Percentiles rank a stretch among this genome's conserved stretches.
These are phyloP conservation scores for Micromys minutus DNA, from an alignment of 2,113 vertebrate genomes.

Conservation along the genomic window DNA sequence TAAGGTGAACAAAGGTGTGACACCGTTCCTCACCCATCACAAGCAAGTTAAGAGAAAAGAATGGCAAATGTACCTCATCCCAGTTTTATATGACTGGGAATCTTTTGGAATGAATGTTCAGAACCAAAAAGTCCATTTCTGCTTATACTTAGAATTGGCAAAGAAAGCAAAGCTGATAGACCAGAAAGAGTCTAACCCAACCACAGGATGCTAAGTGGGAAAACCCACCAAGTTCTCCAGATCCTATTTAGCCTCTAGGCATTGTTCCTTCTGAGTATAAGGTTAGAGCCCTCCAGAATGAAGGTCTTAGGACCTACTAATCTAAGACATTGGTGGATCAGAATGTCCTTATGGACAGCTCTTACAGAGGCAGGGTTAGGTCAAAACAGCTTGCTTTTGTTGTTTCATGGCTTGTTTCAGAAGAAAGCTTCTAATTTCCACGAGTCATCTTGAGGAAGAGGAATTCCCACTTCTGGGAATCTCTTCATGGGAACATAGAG, in stretches of 20 bases:
- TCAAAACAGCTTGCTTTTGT: background rate
- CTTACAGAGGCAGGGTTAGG: background rate
- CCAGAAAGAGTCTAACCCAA: background rate
- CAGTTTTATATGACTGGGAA: background rate
- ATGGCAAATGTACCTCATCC: background rate
- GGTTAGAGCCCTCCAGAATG: background rate
- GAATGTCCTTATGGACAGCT: background rate
- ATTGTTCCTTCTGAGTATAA: background rate
- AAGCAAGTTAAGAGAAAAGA: background rate
- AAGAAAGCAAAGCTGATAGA: background rate
- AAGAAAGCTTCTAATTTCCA: background rate
- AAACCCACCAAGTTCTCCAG: background rate
- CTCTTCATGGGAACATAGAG: no score
- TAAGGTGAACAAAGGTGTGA: fast-evolving
- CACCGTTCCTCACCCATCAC: background rate
- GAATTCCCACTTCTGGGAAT: background rate
- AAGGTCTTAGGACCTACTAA: background rate
- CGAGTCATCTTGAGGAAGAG: background rate
- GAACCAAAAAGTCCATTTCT: background rate
- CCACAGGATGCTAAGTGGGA: no score
- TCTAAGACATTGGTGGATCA: background rate
- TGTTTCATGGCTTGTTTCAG: background rate
- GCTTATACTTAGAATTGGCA: background rate
- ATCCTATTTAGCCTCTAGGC: background rate
- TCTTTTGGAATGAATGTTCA: background rate